phyloP scores from a whole-genome alignment of 2,113 vertebrate species.

The Mormyrus iriodes region DNA sequence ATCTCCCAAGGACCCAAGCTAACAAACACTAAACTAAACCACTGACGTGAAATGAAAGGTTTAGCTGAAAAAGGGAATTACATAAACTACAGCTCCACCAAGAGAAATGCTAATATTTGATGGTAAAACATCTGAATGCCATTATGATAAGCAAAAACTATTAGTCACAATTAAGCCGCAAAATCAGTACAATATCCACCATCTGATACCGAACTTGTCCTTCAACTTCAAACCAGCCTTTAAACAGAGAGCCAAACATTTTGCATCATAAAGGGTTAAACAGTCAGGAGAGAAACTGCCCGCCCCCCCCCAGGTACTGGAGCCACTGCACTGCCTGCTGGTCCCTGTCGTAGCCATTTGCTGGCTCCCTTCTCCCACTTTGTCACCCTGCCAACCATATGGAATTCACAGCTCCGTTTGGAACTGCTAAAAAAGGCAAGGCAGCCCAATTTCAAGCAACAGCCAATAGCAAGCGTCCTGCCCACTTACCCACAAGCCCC shows the following conservation, averaged over 20 bases:
- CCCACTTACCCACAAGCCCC: conserved; percentile 26
- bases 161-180: background rate
- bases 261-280: conserved; percentile 24
- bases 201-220: background rate
- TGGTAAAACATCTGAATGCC: background rate
- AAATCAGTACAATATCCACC: background rate
- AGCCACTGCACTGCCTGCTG: conserved; percentile 45
- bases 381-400: conserved; percentile 74
- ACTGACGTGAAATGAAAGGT: background rate
- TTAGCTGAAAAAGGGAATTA: conserved; percentile 11
- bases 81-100: conserved; percentile 12
- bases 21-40: background rate
- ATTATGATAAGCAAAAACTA: conserved; percentile 9
- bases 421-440: conserved; percentile 86
- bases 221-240: background rate
- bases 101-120: background rate
- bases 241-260: background rate
- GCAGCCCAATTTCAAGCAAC: conserved; percentile 78
- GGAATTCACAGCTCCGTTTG: conserved; percentile 78
- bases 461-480: conserved; percentile 71
- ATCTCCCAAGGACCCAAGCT: background rate
- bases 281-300: conserved; percentile 28
- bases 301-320: conserved; percentile 37
- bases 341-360: conserved; percentile 57
- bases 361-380: conserved; percentile 70